A percentile compares a stretch with the other conserved stretches of the same genome.
These are phyloP conservation scores for Orthonyx spaldingii DNA, from an alignment of 2,113 vertebrate genomes.

Conservation along the genomic window DNA sequence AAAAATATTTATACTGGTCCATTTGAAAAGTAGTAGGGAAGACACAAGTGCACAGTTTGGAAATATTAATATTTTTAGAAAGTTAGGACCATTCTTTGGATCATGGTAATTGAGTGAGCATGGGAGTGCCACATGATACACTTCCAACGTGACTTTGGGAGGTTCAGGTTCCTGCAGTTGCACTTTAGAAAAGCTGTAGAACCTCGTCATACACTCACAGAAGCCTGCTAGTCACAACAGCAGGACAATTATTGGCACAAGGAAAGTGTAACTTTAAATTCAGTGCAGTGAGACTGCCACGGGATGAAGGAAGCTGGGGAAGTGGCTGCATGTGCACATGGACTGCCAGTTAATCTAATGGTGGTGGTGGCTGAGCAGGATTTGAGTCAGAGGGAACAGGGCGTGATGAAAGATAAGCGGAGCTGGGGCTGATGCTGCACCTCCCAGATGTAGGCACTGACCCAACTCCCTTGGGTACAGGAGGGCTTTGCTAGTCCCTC, in stretches of 20 bases:
- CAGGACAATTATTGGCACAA: neutral
- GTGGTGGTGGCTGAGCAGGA: neutral
- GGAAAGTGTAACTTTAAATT: neutral
- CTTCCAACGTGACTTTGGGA: neutral
- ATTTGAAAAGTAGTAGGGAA: neutral
- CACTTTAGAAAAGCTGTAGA: neutral
- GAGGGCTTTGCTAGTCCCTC: neutral
- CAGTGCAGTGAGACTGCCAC: neutral
- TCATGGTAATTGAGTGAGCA: neutral
- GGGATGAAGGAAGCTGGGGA: neutral
- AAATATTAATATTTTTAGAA: neutral
- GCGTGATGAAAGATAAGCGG: neutral
- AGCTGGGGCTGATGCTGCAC: neutral
- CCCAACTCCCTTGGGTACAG: neutral
- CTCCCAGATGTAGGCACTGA: neutral
- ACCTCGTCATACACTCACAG: neutral
- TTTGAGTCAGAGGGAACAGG: neutral
- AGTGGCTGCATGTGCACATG: neutral
- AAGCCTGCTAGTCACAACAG: neutral
- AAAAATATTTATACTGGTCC: neutral
- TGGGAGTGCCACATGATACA: neutral
- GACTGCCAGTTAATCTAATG: neutral
- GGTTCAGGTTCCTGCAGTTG: neutral
- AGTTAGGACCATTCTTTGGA: neutral
- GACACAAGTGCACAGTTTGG: neutral